A percentile compares a stretch with the other conserved stretches of the same genome.
Conservation (phyloP, 2,113 vertebrate species). For the Nycticryphes semicollaris region DNA sequence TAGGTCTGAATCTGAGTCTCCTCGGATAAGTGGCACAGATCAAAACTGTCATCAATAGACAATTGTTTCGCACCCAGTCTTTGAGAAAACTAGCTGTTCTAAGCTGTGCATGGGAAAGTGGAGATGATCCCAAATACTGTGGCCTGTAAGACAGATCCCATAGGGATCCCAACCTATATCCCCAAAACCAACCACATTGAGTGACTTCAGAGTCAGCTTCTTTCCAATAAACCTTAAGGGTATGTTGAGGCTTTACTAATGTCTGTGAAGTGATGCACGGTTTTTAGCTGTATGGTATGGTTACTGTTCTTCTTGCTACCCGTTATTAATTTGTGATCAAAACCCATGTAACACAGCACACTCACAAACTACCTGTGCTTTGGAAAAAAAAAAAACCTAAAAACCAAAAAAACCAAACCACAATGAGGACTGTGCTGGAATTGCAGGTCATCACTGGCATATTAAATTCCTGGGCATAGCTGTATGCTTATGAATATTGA, state of each 20-base stretch:
- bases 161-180: background rate
- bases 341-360: background rate
- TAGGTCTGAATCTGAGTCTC: background rate
- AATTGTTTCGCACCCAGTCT: background rate
- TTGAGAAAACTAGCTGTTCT: background rate
- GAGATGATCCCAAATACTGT: background rate
- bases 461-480: background rate
- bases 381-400: background rate
- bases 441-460: background rate
- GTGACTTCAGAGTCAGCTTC: background rate
- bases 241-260: background rate
- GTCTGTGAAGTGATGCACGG: background rate
- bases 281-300: background rate
- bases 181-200: background rate
- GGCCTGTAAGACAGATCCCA: background rate
- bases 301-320: background rate
- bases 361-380: background rate
- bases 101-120: background rate
- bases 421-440: background rate
- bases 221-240: background rate
- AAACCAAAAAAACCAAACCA: background rate
- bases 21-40: background rate
- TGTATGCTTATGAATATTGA: background rate
- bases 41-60: background rate
- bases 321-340: background rate